Evolutionary conservation across 2,797 vertebrate genomes (phyloP).

Genomic region (Megalops cyprinoides): DNA sequence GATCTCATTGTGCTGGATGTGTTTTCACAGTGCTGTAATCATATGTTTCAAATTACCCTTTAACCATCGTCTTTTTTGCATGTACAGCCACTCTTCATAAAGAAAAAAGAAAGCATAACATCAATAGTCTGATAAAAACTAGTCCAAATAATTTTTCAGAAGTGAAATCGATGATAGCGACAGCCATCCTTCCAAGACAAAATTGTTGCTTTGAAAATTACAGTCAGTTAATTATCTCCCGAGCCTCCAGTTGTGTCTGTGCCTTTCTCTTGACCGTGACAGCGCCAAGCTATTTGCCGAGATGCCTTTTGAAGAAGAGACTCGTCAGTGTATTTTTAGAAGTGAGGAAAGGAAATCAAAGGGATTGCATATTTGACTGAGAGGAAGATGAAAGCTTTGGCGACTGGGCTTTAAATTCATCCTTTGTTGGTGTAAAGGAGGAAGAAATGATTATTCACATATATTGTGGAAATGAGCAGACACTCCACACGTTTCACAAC

Average conservation of each 20-base stretch:
- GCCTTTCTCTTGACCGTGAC: conserved; percentile 18
- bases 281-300: conserved; percentile 23
- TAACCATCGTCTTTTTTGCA: too few species aligned
- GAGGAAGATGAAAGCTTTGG: conserved; percentile 23
- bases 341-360: conserved; percentile 43
- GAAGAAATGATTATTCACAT: background rate
- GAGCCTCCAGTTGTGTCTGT: background rate
- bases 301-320: conserved; percentile 32
- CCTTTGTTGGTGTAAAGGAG: conserved; percentile 9
- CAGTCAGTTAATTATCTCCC: background rate
- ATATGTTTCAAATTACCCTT: too few species aligned
- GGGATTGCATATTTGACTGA: conserved; percentile 18
- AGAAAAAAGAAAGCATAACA: too few species aligned
- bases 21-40: too few species aligned
- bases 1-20: too few species aligned
- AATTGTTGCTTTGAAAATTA: background rate
- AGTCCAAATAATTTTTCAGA: background rate
- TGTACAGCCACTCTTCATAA: too few species aligned
- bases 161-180: background rate
- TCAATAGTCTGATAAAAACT: background rate
- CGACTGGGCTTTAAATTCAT: background rate
- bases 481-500: background rate
- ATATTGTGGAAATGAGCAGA: background rate
- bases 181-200: background rate
- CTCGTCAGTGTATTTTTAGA: conserved; percentile 51